These are phyloP conservation scores for Rallus limicola DNA, from an alignment of 2,113 vertebrate species.

Conservation along the genomic window DNA sequence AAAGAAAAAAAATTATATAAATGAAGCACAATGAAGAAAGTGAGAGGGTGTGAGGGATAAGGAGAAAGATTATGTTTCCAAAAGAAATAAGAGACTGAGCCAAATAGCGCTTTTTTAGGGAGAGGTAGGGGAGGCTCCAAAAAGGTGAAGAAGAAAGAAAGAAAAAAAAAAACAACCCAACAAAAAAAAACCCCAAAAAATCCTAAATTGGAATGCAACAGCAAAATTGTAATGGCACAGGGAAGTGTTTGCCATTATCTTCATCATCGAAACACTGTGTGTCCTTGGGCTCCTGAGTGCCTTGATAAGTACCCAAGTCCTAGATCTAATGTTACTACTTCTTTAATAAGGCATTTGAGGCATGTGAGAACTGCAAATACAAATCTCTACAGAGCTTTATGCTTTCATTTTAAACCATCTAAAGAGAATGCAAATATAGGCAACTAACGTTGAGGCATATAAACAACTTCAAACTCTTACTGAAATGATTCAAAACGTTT, in stretches of 20 bases:
- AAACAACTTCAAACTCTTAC: neutral
- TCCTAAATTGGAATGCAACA: neutral
- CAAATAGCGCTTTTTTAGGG: slow-evolving; percentile 2
- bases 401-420: slow-evolving; percentile 33
- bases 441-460: neutral
- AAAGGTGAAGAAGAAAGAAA: slow-evolving; percentile 10
- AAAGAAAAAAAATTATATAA: neutral
- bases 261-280: neutral
- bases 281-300: neutral
- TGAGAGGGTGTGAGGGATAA: neutral
- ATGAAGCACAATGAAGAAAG: slow-evolving; percentile 21
- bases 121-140: neutral
- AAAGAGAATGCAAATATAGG: neutral
- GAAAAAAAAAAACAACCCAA: neutral
- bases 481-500: neutral
- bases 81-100: slow-evolving; percentile 14
- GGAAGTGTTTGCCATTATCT: neutral
- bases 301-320: neutral
- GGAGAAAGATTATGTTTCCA: slow-evolving; percentile 43
- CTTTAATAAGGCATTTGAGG: neutral
- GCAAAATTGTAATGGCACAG: neutral
- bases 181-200: too few species aligned
- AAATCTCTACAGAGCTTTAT: neutral
- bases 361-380: neutral
- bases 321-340: neutral